Percentiles rank a stretch among this genome's conserved stretches.
phyloP scores from a whole-genome alignment of 2,888 invertebrate species.

The Ditula angustiorana region DNA sequence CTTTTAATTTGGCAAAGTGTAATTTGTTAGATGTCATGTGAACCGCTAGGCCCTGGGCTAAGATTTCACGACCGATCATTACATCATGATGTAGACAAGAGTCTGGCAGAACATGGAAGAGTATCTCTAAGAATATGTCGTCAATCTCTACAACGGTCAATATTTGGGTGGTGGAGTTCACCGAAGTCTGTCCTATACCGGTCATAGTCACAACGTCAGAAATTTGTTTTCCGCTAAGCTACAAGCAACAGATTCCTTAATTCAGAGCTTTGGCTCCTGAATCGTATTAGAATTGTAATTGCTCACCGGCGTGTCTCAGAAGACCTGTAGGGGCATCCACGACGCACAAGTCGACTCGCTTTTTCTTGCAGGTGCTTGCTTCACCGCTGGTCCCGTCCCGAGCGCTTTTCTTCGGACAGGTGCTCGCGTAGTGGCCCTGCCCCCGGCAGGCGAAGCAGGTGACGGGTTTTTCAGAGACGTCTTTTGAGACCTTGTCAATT shows the following conservation, averaged over 20 bases:
- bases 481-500: neutral
- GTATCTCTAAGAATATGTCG: neutral
- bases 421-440: conserved; percentile 20
- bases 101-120: conserved; percentile 10
- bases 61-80: conserved; percentile 2
- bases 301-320: conserved; percentile 26
- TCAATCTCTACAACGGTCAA: conserved; percentile 6
- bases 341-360: conserved; percentile 26
- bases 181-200: conserved; percentile 5
- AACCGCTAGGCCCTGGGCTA: neutral
- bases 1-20: neutral
- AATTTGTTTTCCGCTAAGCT: conserved; percentile 18
- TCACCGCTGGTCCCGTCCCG: neutral
- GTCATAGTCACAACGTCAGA: conserved; percentile 11
- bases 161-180: neutral
- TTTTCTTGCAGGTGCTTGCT: neutral
- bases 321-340: conserved; percentile 17
- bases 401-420: conserved; percentile 8
- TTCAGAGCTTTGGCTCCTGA: conserved; percentile 38
- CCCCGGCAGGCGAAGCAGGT: conserved; percentile 17
- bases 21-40: conserved; percentile 2
- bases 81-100: neutral
- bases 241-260: conserved; percentile 19
- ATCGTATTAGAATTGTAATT: conserved; percentile 31
- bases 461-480: conserved; percentile 1